These are phyloP conservation scores for Colletes gigas DNA, from an alignment of 1,140 invertebrate genomes.

Conservation along the genomic window DNA sequence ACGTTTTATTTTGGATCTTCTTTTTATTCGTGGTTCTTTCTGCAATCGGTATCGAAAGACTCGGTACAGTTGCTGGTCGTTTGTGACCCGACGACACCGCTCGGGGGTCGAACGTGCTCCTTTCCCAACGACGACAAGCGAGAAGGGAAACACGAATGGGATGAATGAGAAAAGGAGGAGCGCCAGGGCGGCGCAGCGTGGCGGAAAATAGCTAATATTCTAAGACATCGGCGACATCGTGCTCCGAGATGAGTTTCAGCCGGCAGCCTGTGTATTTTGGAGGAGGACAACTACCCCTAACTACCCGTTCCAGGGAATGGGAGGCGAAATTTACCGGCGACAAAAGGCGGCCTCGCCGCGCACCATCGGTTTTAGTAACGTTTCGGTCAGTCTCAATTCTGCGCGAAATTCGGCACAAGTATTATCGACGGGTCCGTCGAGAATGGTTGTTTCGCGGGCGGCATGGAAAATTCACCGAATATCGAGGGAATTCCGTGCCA, in stretches of 20 bases:
- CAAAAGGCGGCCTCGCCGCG: slow-evolving; percentile 15
- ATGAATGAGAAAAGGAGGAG: slow-evolving; percentile 36
- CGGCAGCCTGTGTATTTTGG: slow-evolving; percentile 32
- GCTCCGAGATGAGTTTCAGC: slow-evolving; percentile 55
- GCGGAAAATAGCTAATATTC: slow-evolving; percentile 73
- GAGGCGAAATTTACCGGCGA: slow-evolving; percentile 27
- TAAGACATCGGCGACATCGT: slow-evolving; percentile 61
- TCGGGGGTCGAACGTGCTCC: too few relatives aligned
- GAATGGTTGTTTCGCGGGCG: neutral
- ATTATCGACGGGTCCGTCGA: neutral
- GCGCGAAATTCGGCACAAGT: slow-evolving; percentile 9
- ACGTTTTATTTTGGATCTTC: too few relatives aligned
- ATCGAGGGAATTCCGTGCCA: neutral
- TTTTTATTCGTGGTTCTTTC: too few relatives aligned
- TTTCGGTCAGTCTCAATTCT: slow-evolving; percentile 38
- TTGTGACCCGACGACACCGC: too few relatives aligned
- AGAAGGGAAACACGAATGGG: neutral
- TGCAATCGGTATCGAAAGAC: too few relatives aligned
- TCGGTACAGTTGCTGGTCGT: too few relatives aligned
- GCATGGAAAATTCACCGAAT: neutral
- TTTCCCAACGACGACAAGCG: neutral
- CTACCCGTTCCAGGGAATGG: neutral
- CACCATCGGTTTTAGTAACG: slow-evolving; percentile 29
- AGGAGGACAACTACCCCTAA: neutral
- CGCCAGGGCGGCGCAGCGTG: slow-evolving; percentile 53